Percentiles rank a stretch among this genome's conserved stretches.
These are phyloP conservation scores for Tetrax tetrax DNA, from an alignment of 2,113 vertebrate genomes.

Conservation along the genomic window DNA sequence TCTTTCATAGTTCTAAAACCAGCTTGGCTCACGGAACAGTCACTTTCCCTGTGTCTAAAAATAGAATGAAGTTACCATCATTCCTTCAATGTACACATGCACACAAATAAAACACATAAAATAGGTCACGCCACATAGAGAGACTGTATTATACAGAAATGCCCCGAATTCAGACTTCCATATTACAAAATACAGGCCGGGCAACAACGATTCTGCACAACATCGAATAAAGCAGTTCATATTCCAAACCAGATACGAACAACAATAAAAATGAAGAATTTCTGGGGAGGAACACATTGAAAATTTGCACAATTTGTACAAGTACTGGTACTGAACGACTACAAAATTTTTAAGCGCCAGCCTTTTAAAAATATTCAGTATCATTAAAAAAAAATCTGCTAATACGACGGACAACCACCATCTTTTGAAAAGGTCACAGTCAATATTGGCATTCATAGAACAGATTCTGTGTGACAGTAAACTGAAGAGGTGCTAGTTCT, in stretches of 20 bases:
- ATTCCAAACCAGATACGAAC: not conserved
- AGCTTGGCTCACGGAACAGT: not conserved
- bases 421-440: not conserved
- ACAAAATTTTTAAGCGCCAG: not conserved
- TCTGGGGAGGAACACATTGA: not conserved
- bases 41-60: not conserved
- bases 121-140: not conserved
- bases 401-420: not conserved
- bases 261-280: not conserved
- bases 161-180: not conserved
- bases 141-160: not conserved
- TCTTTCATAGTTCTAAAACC: not conserved
- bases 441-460: not conserved
- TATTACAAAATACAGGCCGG: not conserved
- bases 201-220: not conserved
- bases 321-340: not conserved
- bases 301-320: not conserved
- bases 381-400: not conserved
- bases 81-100: not conserved
- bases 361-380: not conserved
- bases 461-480: not conserved
- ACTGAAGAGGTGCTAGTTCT: not conserved
- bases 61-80: not conserved
- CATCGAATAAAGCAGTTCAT: not conserved
- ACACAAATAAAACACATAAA: not conserved